Evolutionary conservation across 1,140 invertebrate species (phyloP), one percentile per base, ranked within the genome.

Genomic region (Drosophila quadrilineata): DNA sequence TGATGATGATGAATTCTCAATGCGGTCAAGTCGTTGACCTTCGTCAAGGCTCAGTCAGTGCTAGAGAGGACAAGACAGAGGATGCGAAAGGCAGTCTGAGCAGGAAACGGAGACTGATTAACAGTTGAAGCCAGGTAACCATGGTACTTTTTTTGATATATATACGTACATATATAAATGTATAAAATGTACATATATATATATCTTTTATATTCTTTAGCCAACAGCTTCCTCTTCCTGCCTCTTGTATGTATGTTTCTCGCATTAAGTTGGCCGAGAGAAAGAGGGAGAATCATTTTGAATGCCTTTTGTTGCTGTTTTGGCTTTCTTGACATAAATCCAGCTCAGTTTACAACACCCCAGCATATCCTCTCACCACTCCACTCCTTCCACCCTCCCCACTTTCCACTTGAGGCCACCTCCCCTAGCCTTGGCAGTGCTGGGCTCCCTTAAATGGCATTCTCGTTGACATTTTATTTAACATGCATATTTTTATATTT

Each of bases 391-490:
- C 19, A 2, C 1, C n/a, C 24, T 9, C 43, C 35, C 6, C 38
- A 40, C 24, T 9, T 3, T 16, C 6, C 50, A 6, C 49, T 22
- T 19, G 8, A 17, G 19, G 5, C 33, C 2, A 24, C 5, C 17
- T 12, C n/a, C 1, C 6, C 21, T 19, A 8, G 6, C 6, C 14
- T 43, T 21, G 8, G 14, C 21, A 10, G 12, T n/a, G n/a, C 14
- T 10, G 9, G 14, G 33, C 38, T 8, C 52, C 65, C 41, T 46
- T 63, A 71, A 80, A 80, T 80, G 60, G 75, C 75, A 60, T 69
- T 67, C 52, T 60, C 75, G 75, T 66, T 80, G 75, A 80, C 76
- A 80, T 82, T 80, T 80, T 82, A 75, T 75, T 75, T 71, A 63
- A 71, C 71, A 62, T 66, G 57, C 41, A 63, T 58, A 56, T 56